phyloP scores from a whole-genome alignment of 30 jellyfish, hydroid and myxozoan genomes.

The Aurelia sp. region DNA sequence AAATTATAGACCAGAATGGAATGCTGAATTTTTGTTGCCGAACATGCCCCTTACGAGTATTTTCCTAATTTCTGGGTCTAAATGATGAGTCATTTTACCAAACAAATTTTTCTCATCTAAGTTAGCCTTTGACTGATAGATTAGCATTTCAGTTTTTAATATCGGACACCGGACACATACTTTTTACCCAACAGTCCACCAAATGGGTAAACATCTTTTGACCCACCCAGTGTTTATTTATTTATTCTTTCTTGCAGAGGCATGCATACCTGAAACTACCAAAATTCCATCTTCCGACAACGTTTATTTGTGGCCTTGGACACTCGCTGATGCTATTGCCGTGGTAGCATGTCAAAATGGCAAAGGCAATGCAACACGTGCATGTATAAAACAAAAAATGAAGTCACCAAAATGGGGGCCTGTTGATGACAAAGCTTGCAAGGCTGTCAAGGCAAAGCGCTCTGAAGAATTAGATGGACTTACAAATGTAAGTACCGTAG shows the following conservation, averaged over 20 bases:
- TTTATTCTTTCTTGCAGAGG: conserved; percentile 6
- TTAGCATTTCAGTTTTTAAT: too few relatives aligned
- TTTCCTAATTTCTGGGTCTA: too few relatives aligned
- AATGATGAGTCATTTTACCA: too few relatives aligned
- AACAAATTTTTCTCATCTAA: too few relatives aligned
- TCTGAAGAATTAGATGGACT: conserved; percentile 37
- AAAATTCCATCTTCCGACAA: conserved; percentile 22
- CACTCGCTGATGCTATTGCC: conserved; percentile 29
- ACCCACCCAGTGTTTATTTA: too few relatives aligned
- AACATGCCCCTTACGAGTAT: too few relatives aligned
- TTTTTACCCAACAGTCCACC: too few relatives aligned
- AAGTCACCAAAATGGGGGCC: conserved; percentile 54
- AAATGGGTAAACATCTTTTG: too few relatives aligned
- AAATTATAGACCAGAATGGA: too few relatives aligned
- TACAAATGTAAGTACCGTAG: neutral
- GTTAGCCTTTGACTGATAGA: too few relatives aligned
- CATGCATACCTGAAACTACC: conserved; percentile 49
- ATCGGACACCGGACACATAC: too few relatives aligned
- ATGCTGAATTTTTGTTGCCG: too few relatives aligned
- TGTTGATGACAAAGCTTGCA: conserved; percentile 32
- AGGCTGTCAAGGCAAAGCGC: conserved; percentile 15
- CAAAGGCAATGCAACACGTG: conserved; percentile 51
- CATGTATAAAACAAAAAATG: conserved; percentile 11
- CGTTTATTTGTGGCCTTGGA: conserved; percentile 43
- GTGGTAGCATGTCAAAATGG: conserved; percentile 39